These are phyloP conservation scores for Osmoderma eremita DNA, from an alignment of 2,888 invertebrate genomes.

Conservation along the genomic window DNA sequence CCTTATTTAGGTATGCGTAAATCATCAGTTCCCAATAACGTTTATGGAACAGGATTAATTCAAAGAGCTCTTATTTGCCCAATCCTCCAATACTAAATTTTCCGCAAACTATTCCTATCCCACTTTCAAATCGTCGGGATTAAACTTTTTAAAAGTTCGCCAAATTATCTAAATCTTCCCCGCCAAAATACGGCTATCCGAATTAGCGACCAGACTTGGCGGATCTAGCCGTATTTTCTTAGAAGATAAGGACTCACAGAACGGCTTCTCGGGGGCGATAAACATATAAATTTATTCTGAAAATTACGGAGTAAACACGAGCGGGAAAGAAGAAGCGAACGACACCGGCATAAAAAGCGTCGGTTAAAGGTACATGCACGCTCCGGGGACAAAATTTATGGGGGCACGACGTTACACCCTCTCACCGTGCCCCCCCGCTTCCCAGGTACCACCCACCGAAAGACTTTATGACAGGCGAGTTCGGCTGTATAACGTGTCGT, in stretches of 20 bases:
- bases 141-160: slow-evolving; percentile 6
- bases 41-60: too few species aligned
- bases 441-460: too few species aligned
- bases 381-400: slow-evolving; percentile 19
- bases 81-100: too few species aligned
- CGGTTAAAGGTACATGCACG: neutral
- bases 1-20: too few species aligned
- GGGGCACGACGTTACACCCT: slow-evolving; percentile 13
- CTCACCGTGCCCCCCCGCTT: neutral
- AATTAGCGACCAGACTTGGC: neutral
- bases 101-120: too few species aligned
- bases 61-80: too few species aligned
- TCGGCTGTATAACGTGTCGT: slow-evolving; percentile 19
- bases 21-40: too few species aligned
- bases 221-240: slow-evolving; percentile 6
- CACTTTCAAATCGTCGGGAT: neutral
- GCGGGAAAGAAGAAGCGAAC: neutral
- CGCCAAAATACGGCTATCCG: neutral
- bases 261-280: slow-evolving; percentile 6
- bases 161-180: slow-evolving; percentile 10
- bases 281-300: slow-evolving; percentile 24
- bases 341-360: slow-evolving; percentile 10
- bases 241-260: neutral
- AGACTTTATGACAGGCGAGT: slow-evolving; percentile 30
- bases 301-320: slow-evolving; percentile 20